Percentiles rank a stretch among this genome's conserved stretches.
Conservation (phyloP, 2,113 vertebrate genomes). For the Myodes glareolus region DNA sequence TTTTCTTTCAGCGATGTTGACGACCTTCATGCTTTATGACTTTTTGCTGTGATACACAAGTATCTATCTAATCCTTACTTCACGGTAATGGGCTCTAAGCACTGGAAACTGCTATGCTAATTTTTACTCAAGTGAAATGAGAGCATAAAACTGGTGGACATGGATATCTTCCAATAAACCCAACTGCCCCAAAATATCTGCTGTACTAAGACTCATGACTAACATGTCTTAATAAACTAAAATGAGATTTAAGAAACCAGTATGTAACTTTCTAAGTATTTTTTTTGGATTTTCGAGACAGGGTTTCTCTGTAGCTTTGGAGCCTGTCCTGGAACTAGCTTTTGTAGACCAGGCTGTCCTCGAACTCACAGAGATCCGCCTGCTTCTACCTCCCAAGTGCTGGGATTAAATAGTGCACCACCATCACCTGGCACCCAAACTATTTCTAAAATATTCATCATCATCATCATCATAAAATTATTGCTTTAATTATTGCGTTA, state of each 20-base stretch:
- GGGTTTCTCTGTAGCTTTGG: no score
- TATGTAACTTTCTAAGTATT: background rate
- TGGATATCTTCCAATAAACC: background rate
- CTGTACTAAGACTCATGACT: background rate
- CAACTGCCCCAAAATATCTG: background rate
- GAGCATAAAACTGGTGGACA: background rate
- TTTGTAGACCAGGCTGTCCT: no score
- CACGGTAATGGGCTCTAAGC: background rate
- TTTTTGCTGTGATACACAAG: background rate
- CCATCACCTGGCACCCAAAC: background rate
- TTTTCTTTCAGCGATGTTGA: background rate
- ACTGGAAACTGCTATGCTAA: background rate
- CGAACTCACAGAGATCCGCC: no score
- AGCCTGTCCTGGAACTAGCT: no score
- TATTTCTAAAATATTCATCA: background rate
- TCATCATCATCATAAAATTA: background rate
- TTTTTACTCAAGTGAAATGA: background rate
- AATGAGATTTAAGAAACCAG: background rate
- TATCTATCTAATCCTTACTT: background rate
- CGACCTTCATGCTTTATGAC: background rate
- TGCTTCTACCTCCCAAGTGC: no score
- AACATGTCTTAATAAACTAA: constrained; percentile 21
- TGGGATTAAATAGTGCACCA: no score
- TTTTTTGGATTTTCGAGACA: no score
- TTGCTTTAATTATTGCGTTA: background rate